Percentiles rank a stretch among this genome's conserved stretches.
These are phyloP conservation scores for Rhodinocichla rosea DNA, from an alignment of 2,113 vertebrate genomes.

Conservation along the genomic window DNA sequence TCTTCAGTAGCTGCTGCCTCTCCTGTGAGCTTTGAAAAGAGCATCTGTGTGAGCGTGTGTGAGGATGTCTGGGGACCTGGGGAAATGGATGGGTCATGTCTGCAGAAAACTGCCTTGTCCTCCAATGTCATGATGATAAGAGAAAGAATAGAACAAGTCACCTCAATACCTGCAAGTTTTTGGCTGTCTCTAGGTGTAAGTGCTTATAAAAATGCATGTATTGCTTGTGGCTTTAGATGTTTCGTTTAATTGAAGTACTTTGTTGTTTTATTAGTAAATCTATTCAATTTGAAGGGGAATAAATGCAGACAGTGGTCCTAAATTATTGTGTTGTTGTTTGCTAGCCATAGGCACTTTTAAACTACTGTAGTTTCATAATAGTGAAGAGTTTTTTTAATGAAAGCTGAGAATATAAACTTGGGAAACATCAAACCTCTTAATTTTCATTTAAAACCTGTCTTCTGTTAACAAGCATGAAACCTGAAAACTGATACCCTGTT, in stretches of 20 bases:
- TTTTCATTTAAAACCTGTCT: not conserved
- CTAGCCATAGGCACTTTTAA: not conserved
- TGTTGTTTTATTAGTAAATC: not conserved
- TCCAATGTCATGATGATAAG: not conserved
- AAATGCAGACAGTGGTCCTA: not conserved
- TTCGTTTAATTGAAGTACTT: not conserved
- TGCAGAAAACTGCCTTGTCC: not conserved
- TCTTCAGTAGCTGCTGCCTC: conserved; percentile 5
- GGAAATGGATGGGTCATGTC: not conserved
- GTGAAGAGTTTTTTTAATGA: not conserved
- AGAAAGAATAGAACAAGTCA: not conserved
- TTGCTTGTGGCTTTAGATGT: not conserved
- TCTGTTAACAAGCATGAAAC: not conserved
- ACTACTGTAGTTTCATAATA: not conserved
- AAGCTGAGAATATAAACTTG: not conserved
- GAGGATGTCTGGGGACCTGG: not conserved
- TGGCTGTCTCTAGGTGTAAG: not conserved
- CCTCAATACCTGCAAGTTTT: not conserved
- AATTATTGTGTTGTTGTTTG: not conserved
- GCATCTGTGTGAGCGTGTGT: not conserved
- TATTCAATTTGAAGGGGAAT: not conserved
- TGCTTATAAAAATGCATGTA: not conserved
- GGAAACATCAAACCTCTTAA: not conserved
- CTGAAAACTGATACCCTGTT: not conserved
- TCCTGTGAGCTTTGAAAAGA: not conserved